phyloP scores from a whole-genome alignment of 2,113 vertebrate species.

The Hassar affinis region DNA sequence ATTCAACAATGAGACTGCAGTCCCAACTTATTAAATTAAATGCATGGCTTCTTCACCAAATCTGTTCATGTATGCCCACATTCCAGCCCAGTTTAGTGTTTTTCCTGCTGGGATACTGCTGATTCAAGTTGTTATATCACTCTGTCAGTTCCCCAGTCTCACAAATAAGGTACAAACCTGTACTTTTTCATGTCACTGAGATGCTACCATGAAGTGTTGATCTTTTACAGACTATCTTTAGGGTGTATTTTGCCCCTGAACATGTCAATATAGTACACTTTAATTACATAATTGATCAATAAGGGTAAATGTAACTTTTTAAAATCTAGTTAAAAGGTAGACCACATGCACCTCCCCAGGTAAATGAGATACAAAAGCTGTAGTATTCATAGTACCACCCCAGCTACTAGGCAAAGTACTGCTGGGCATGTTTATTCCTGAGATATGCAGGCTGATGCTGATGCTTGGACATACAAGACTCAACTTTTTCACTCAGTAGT shows the following conservation, averaged over 20 bases:
- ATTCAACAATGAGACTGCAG: not conserved
- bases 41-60: not conserved
- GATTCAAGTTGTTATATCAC: not conserved
- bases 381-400: not conserved
- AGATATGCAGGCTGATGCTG: not conserved
- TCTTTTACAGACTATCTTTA: too few species aligned
- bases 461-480: not conserved
- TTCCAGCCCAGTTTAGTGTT: not conserved
- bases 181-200: not conserved
- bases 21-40: not conserved
- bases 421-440: not conserved
- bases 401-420: not conserved
- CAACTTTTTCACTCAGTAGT: not conserved
- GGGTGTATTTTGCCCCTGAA: not conserved
- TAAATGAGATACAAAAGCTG: not conserved
- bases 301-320: not conserved
- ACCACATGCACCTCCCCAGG: not conserved
- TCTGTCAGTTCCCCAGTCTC: not conserved
- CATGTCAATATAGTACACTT: not conserved
- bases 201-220: not conserved
- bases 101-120: not conserved
- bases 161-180: not conserved
- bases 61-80: not conserved
- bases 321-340: not conserved
- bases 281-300: not conserved